Base-by-base conservation (phyloP, 2,797 vertebrate species). In the Novumbra hubbsi region DNA sequence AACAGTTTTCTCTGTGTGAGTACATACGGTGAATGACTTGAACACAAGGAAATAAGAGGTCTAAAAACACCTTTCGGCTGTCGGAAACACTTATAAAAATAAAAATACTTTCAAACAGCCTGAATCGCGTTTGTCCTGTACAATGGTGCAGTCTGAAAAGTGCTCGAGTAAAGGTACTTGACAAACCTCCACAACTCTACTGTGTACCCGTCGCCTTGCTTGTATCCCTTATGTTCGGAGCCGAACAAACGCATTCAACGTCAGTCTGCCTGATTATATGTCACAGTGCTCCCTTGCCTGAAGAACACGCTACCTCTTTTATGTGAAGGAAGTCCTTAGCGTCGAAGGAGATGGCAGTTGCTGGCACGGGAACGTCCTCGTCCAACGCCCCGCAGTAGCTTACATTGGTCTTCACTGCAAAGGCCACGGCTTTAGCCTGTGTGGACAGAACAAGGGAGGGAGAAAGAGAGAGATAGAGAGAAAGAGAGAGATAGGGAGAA, bases 241-340 rank as follows among this genome's bases (percentile, higher is more conserved):
- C 12, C 14, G 12, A 45, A 60, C 55, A 24, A 60, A 60, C 24
- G 21, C 24, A 60, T 60, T 60, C 21, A 0, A 60, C 21, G 2
- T 21, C n/a, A 57, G 21, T 24, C 55, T 24, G 55, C 3, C 21
- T 24, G 55, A 45, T 45, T 1, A 24, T 30, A 17, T 15, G 17
- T 27, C 24, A 30, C 28, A 27, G 27, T 49, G n/a, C 5, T 15
- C 28, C 68, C 49, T 50, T 15, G 15, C 14, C 41, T 17, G 19
- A 49, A 27, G 21, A 52, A 27, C 27, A 17, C 28, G 17, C 24
- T 78, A 96, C 97, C 96, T 98, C 97, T 90, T 98, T 98, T 93
- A 98, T 98, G 88, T 98, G 97, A 80, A 98, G 93, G 86, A 98
- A 98, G 78, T 98, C 97, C 90, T 96, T 98, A 79, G 94, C 94